phyloP scores from a whole-genome alignment of 1,140 invertebrate genomes.

The Apis florea region DNA sequence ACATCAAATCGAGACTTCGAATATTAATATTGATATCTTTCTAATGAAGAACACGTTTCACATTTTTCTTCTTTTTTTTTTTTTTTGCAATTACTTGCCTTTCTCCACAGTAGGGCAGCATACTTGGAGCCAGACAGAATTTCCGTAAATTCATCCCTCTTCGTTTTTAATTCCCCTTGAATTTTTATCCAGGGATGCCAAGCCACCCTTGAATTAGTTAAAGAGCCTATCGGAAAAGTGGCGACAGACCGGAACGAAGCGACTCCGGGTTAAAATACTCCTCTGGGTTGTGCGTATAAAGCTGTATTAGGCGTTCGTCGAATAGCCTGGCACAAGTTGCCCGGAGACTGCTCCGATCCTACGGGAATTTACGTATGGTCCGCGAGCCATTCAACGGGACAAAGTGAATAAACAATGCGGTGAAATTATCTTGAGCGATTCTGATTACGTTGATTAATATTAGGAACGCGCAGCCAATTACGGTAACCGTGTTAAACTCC shows the following conservation, averaged over 20 bases:
- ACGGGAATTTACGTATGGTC: constrained; percentile 60
- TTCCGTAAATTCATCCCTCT: constrained; percentile 14
- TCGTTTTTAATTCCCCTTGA: constrained; percentile 59
- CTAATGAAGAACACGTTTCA: too few relatives aligned
- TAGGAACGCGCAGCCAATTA: not conserved
- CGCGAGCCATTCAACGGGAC: constrained; percentile 51
- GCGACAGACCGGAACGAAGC: constrained; percentile 67
- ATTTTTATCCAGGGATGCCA: constrained; percentile 50
- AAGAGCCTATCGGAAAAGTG: constrained; percentile 69
- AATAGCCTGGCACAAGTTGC: constrained; percentile 43
- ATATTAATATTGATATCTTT: too few relatives aligned
- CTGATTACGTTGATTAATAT: constrained; percentile 42
- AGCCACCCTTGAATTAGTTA: constrained; percentile 67
- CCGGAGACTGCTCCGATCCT: constrained; percentile 24
- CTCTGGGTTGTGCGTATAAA: constrained; percentile 64
- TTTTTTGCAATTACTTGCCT: not conserved
- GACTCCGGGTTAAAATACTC: constrained; percentile 64
- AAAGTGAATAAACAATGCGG: constrained; percentile 63
- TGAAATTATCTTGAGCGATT: constrained; percentile 56
- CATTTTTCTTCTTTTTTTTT: too few relatives aligned
- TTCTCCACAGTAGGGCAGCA: not conserved
- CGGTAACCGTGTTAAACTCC: not conserved
- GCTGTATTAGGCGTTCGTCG: constrained; percentile 56
- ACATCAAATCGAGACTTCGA: too few relatives aligned
- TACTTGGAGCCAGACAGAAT: not conserved